A percentile compares a stretch with the other conserved stretches of the same genome.
phyloP scores from a whole-genome alignment of 2,888 invertebrate genomes.

The Tethea ocularis region DNA sequence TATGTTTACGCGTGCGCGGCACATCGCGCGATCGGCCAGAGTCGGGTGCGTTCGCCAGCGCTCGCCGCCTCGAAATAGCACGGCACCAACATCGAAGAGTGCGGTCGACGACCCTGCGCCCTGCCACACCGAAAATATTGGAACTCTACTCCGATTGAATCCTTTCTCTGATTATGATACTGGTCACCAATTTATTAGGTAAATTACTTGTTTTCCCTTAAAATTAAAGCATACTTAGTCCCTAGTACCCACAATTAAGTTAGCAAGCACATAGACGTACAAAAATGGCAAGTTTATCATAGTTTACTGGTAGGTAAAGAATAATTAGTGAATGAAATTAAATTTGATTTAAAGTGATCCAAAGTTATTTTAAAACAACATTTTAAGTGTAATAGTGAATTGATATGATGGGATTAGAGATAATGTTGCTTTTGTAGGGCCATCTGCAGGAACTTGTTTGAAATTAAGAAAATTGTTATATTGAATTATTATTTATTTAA shows the following conservation, averaged over 20 bases:
- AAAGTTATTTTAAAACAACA: background rate
- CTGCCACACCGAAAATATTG: constrained; percentile 79
- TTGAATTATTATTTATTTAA: too few relatives aligned
- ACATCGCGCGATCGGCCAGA: constrained; percentile 62
- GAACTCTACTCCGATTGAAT: constrained; percentile 66
- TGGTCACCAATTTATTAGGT: constrained; percentile 38
- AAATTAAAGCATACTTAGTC: background rate
- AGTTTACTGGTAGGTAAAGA: too few relatives aligned
- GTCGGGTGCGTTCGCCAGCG: constrained; percentile 65
- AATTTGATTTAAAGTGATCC: too few relatives aligned
- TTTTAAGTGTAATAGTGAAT: background rate
- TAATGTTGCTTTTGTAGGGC: constrained; percentile 19
- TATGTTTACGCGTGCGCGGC: constrained; percentile 78
- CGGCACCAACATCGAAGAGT: constrained; percentile 71
- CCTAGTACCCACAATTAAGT: background rate
- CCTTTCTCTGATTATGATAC: constrained; percentile 61
- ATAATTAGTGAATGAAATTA: too few relatives aligned
- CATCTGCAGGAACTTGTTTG: constrained; percentile 19
- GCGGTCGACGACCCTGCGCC: constrained; percentile 78
- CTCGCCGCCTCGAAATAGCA: constrained; percentile 80
- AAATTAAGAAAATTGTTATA: too few relatives aligned
- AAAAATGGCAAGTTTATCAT: too few relatives aligned
- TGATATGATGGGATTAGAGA: background rate
- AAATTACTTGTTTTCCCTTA: background rate
- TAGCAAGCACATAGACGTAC: background rate